Percentiles rank a stretch among this genome's conserved stretches.
These are phyloP conservation scores for Spea hammondii DNA, from an alignment of 2,797 vertebrate genomes.

Conservation along the genomic window DNA sequence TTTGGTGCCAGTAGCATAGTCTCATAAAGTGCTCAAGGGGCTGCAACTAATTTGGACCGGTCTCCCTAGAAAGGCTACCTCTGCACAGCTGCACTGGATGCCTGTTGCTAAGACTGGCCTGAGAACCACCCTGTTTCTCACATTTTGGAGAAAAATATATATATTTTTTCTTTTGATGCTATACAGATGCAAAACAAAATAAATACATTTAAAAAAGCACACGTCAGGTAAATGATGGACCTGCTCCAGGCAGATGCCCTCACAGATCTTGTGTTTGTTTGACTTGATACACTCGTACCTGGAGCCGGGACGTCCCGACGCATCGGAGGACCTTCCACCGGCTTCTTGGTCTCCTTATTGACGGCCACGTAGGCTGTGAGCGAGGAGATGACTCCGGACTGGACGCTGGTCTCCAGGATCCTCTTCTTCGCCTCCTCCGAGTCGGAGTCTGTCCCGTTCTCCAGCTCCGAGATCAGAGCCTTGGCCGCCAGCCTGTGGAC, in stretches of 20 bases:
- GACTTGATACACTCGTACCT: not conserved
- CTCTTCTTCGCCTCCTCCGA: constrained; percentile 53
- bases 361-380: constrained; percentile 75
- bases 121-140: no score
- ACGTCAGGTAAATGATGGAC: no score
- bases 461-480: constrained; percentile 67
- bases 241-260: not conserved
- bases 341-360: constrained; percentile 60
- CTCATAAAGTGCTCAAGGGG: no score
- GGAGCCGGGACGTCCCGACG: constrained; percentile 54
- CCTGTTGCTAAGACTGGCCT: no score
- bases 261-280: not conserved
- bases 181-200: no score
- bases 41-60: no score
- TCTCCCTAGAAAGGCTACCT: no score
- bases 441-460: constrained; percentile 55
- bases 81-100: no score
- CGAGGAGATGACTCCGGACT: constrained; percentile 74
- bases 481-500: constrained; percentile 72
- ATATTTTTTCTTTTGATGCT: no score
- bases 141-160: no score
- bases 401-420: constrained; percentile 70
- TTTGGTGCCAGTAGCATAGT: no score
- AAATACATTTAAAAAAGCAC: no score
- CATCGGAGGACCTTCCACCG: constrained; percentile 62